Evolutionary conservation across 2,113 vertebrate species (phyloP).

Genomic region (Herpetotheres cachinnans): DNA sequence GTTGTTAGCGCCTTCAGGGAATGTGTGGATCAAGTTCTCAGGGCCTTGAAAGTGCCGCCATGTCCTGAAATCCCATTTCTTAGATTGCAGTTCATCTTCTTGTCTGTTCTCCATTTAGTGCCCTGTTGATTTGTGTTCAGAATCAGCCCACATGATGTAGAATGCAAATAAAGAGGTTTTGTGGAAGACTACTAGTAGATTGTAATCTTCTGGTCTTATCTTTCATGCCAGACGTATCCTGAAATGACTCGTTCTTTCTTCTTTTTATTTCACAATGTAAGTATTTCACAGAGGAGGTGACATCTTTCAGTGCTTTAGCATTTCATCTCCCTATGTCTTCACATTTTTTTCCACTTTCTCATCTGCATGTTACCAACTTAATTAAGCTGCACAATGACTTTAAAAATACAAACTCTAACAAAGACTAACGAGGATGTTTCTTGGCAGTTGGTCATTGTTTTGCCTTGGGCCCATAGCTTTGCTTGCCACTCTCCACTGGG

Average conservation of each 20-base stretch:
- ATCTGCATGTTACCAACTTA: constrained; percentile 41
- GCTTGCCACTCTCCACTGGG: background rate
- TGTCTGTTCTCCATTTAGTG: background rate
- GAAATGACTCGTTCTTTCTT: constrained; percentile 48
- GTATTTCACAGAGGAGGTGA: constrained; percentile 47
- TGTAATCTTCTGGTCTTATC: constrained; percentile 46
- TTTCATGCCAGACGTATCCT: constrained; percentile 44
- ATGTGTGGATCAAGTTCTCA: background rate
- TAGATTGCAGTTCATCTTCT: background rate
- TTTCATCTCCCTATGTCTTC: constrained; percentile 48
- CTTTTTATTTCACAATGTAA: constrained; percentile 31
- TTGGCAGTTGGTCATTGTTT: constrained; percentile 27
- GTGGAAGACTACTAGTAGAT: constrained; percentile 29
- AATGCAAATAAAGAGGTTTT: constrained; percentile 1
- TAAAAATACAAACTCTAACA: constrained; percentile 38
- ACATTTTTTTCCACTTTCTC: constrained; percentile 59
- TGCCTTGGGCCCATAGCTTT: constrained; percentile 5
- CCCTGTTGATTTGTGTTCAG: background rate
- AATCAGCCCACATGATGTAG: background rate
- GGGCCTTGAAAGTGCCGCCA: background rate
- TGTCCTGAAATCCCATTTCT: background rate
- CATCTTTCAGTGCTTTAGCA: constrained; percentile 33
- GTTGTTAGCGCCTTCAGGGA: background rate
- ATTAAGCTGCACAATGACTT: constrained; percentile 49
- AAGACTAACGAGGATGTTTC: background rate